Evolutionary conservation across 2,797 vertebrate species (phyloP).

Genomic region (Streptopelia turtur): DNA sequence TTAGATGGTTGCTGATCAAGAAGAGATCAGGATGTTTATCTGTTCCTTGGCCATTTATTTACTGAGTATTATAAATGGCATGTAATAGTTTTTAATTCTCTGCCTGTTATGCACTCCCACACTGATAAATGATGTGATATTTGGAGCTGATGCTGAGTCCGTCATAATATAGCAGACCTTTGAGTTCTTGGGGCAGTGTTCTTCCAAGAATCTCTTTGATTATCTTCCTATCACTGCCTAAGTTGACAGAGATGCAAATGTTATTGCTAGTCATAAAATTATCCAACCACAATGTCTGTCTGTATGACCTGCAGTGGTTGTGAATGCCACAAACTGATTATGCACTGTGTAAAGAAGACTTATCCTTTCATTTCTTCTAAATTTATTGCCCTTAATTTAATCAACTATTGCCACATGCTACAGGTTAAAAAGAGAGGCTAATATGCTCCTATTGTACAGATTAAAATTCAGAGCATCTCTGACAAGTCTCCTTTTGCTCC

Average conservation of each 20-base stretch:
- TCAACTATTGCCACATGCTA: neutral
- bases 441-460: neutral
- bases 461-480: neutral
- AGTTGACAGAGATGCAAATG: constrained; percentile 44
- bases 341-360: neutral
- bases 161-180: constrained; percentile 23
- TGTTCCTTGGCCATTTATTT: constrained; percentile 16
- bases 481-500: neutral
- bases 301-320: neutral
- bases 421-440: neutral
- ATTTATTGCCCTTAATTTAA: constrained; percentile 47
- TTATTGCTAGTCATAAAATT: constrained; percentile 56
- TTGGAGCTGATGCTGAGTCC: constrained; percentile 22
- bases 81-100: constrained; percentile 19
- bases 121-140: constrained; percentile 47
- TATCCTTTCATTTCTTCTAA: constrained; percentile 3
- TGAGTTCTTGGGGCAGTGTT: constrained; percentile 11
- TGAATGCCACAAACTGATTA: constrained; percentile 34
- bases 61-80: neutral
- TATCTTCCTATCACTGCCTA: neutral
- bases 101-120: neutral
- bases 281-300: constrained; percentile 13
- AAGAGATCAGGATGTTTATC: neutral
- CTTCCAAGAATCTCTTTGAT: constrained; percentile 19
- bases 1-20: neutral